A percentile compares a stretch with the other conserved stretches of the same genome.
These are phyloP conservation scores for Anabacerthia variegaticeps DNA, from an alignment of 2,797 vertebrate species.

Conservation along the genomic window DNA sequence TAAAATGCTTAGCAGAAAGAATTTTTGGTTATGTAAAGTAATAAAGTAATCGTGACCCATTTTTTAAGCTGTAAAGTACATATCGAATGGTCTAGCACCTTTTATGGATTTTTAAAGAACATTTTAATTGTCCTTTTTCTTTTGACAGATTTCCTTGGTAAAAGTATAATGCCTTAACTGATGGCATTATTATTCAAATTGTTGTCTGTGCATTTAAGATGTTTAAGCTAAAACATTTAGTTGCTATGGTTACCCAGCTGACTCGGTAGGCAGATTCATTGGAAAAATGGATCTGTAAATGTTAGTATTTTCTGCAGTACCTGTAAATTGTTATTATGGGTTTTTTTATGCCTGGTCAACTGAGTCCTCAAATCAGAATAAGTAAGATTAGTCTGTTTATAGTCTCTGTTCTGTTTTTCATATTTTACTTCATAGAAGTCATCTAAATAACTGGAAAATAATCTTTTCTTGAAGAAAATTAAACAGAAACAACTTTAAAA, in stretches of 20 bases:
- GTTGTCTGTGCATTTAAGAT: conserved; percentile 64
- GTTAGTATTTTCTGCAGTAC: conserved; percentile 31
- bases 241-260: conserved; percentile 75
- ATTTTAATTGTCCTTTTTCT: conserved; percentile 47
- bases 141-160: conserved; percentile 30
- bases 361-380: background rate
- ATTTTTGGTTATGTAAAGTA: background rate
- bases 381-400: background rate
- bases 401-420: background rate
- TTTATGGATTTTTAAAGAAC: background rate
- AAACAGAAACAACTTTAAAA: background rate
- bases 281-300: conserved; percentile 52
- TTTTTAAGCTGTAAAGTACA: background rate
- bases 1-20: background rate
- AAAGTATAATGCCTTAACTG: conserved; percentile 38
- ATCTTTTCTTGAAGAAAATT: background rate
- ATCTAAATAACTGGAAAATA: background rate
- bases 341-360: background rate
- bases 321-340: background rate
- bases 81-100: background rate
- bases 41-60: background rate
- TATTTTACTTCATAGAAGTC: background rate
- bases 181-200: conserved; percentile 66
- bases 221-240: conserved; percentile 66
- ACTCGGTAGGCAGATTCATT: conserved; percentile 51